A percentile compares a stretch with the other conserved stretches of the same genome.
These are phyloP conservation scores for Neodontobutis hainanensis DNA, from an alignment of 2,113 vertebrate genomes.

Conservation along the genomic window DNA sequence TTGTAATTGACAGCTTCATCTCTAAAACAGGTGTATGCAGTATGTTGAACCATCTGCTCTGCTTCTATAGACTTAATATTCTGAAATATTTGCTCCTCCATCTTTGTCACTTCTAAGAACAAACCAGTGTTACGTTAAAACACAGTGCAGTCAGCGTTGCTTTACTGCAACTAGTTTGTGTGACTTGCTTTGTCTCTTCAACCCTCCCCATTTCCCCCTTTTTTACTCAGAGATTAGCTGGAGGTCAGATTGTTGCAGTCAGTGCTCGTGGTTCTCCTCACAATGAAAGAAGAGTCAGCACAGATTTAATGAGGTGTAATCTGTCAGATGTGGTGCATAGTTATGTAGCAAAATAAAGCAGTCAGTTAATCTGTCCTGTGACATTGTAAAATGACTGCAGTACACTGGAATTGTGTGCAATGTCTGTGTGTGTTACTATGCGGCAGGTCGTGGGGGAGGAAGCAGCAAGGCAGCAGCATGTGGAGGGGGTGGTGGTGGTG, in stretches of 20 bases:
- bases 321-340: conserved; percentile 8
- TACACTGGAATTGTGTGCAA: conserved; percentile 46
- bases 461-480: conserved; percentile 38
- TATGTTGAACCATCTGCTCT: conserved; percentile 20
- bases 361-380: conserved; percentile 56
- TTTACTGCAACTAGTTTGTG: conserved; percentile 18
- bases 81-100: not conserved
- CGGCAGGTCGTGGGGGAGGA: conserved; percentile 76
- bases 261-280: conserved; percentile 13
- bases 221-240: conserved; percentile 20
- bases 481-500: conserved; percentile 30
- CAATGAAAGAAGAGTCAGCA: conserved; percentile 41
- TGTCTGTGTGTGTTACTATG: conserved; percentile 52
- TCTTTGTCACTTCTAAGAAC: not conserved
- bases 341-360: conserved; percentile 9
- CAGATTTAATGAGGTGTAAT: conserved; percentile 1
- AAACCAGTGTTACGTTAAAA: not conserved
- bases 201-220: conserved; percentile 4
- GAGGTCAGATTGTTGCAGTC: conserved; percentile 54
- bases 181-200: conserved; percentile 41
- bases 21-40: conserved; percentile 17
- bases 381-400: conserved; percentile 83
- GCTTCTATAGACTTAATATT: not conserved
- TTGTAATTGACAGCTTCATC: conserved; percentile 5
- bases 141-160: conserved; percentile 18